These are phyloP conservation scores for Drosophila anomalipes DNA, from an alignment of 2,888 invertebrate genomes.

Conservation along the genomic window DNA sequence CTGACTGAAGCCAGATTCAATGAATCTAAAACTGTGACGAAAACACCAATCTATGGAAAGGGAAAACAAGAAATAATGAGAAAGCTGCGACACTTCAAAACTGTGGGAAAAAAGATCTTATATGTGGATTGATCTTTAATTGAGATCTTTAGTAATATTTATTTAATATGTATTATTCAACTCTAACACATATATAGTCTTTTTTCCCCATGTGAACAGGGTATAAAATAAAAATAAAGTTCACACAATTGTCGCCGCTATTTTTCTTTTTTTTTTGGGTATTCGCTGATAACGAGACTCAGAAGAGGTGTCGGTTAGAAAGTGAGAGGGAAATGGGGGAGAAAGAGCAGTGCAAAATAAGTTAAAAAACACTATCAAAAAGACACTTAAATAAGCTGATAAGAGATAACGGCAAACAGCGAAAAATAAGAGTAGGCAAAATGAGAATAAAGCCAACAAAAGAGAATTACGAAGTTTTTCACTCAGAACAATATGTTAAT, in stretches of 20 bases:
- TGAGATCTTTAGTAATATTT: not conserved
- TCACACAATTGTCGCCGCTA: not conserved
- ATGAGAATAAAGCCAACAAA: conserved; percentile 3
- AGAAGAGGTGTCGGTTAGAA: conserved; percentile 2
- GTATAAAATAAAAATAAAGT: not conserved
- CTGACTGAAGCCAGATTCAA: not conserved
- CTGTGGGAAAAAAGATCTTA: not conserved
- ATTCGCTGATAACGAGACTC: conserved; percentile 35
- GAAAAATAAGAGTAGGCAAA: conserved; percentile 7
- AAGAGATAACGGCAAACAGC: conserved; percentile 35
- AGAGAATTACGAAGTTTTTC: not conserved
- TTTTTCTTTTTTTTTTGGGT: conserved; percentile 2
- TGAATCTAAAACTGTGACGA: not conserved
- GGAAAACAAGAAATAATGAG: not conserved
- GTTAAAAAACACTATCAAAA: conserved; percentile 2
- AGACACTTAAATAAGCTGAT: conserved; percentile 38
- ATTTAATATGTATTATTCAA: not conserved
- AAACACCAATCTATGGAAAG: not conserved
- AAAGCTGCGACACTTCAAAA: not conserved
- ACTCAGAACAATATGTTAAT: conserved; percentile 7
- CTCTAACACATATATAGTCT: not conserved
- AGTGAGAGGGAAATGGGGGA: not conserved
- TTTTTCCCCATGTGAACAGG: not conserved
- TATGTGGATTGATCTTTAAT: not conserved
- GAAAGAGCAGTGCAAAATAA: not conserved